A percentile compares a stretch with the other conserved stretches of the same genome.
phyloP scores from a whole-genome alignment of 1,140 invertebrate species.

The Octopus sinensis region DNA sequence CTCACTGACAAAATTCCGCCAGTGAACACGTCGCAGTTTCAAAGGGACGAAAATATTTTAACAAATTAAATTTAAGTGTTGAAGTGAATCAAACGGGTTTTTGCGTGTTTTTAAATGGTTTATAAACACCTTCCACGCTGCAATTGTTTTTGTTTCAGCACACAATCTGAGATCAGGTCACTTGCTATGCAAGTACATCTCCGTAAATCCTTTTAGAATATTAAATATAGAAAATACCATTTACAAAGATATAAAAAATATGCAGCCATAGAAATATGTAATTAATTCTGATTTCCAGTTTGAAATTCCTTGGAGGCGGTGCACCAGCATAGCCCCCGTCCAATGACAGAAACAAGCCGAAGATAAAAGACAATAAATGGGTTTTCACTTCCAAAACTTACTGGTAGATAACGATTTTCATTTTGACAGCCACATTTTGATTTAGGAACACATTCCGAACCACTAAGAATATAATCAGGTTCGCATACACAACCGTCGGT shows the following conservation, averaged over 20 bases:
- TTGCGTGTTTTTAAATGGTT: too few species aligned
- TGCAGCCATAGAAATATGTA: background rate
- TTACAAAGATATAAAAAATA: background rate
- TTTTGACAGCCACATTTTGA: background rate
- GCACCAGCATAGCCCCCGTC: too few species aligned
- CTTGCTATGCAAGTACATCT: too few species aligned
- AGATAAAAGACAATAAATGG: background rate
- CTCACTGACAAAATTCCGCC: too few species aligned
- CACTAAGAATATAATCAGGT: background rate
- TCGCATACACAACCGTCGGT: background rate
- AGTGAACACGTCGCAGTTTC: too few species aligned
- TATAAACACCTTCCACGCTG: too few species aligned
- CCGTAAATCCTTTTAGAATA: background rate
- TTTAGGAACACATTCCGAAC: background rate
- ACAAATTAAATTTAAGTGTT: too few species aligned
- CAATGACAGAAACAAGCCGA: background rate
- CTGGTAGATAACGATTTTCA: background rate
- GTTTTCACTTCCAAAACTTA: background rate
- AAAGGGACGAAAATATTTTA: too few species aligned
- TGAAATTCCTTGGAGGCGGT: background rate
- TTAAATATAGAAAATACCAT: background rate
- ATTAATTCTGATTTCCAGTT: background rate
- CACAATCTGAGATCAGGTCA: too few species aligned
- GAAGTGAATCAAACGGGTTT: too few species aligned
- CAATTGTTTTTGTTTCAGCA: too few species aligned